A percentile compares a stretch with the other conserved stretches of the same genome.
These are phyloP conservation scores for Calidris pugnax DNA, from an alignment of 2,113 vertebrate species.

Conservation along the genomic window DNA sequence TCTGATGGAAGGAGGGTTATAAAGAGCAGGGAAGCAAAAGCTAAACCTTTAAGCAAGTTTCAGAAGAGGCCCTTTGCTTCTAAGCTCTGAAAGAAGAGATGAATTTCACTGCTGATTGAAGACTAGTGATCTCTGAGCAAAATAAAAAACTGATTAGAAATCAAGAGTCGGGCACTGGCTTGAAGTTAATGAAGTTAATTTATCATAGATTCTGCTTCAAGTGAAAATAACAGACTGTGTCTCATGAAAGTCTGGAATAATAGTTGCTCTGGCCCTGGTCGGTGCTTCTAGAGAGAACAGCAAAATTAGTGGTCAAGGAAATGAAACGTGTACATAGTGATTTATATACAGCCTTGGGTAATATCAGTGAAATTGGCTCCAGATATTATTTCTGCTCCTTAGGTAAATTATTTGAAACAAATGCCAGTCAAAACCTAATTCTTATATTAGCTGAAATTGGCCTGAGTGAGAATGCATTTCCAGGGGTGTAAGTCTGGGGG, in stretches of 20 bases:
- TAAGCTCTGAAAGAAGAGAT: not conserved
- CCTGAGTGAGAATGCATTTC: not conserved
- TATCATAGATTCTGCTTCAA: not conserved
- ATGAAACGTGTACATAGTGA: not conserved
- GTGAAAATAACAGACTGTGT: not conserved
- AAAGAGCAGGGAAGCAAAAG: not conserved
- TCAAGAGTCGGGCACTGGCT: not conserved
- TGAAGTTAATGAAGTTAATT: conserved; percentile 40
- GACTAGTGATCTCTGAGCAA: not conserved
- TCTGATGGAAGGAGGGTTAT: not conserved
- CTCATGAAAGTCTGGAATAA: not conserved
- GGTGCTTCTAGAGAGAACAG: not conserved
- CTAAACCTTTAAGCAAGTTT: not conserved
- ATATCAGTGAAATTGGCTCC: not conserved
- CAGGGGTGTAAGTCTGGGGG: not conserved
- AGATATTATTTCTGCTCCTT: conserved; percentile 10
- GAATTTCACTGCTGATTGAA: conserved; percentile 31
- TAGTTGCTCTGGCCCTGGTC: not conserved
- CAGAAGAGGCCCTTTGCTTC: not conserved
- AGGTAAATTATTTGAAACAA: not conserved
- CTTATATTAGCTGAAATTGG: not conserved
- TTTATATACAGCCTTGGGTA: conserved; percentile 2
- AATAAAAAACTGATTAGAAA: conserved; percentile 30
- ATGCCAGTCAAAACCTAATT: not conserved
- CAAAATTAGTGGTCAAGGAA: conserved; percentile 14